A percentile compares a stretch with the other conserved stretches of the same genome.
Evolutionary conservation across 2,888 invertebrate genomes (phyloP).

Genomic region (Brenthis hecate): DNA sequence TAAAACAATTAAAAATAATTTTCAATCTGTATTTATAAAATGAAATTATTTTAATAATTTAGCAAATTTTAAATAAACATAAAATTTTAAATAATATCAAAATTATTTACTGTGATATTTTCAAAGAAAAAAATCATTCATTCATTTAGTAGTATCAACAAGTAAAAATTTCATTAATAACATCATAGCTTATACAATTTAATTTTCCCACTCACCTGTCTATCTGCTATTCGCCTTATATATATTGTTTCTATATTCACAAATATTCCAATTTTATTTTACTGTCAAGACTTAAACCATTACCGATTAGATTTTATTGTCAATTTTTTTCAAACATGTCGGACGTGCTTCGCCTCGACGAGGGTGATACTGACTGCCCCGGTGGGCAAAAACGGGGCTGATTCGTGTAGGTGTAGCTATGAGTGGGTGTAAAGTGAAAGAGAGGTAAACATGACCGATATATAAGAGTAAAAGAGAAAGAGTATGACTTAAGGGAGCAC

Average conservation of each 20-base stretch:
- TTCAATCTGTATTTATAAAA: too few relatives aligned
- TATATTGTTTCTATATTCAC: constrained; percentile 7
- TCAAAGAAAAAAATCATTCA: too few relatives aligned
- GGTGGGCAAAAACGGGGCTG: constrained; percentile 59
- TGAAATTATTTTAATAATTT: too few relatives aligned
- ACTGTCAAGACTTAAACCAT: constrained; percentile 27
- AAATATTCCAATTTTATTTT: constrained; percentile 25
- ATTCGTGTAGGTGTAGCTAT: constrained; percentile 52
- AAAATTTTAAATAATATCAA: too few relatives aligned
- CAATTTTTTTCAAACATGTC: constrained; percentile 28
- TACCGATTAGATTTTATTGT: constrained; percentile 38
- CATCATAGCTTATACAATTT: neutral
- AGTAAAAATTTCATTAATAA: neutral
- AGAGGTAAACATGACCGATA: constrained; percentile 43
- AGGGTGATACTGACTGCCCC: constrained; percentile 62
- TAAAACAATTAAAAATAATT: too few relatives aligned
- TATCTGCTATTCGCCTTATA: neutral
- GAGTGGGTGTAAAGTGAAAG: constrained; percentile 69
- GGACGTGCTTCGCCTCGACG: constrained; percentile 50
- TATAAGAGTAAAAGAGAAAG: constrained; percentile 46
- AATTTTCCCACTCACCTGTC: constrained; percentile 4
- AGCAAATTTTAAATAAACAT: too few relatives aligned
- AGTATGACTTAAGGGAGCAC: constrained; percentile 53
- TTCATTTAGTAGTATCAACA: constrained; percentile 1
- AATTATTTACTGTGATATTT: too few relatives aligned